phyloP scores from a whole-genome alignment of 2,888 invertebrate species.

The Lacanobia oleracea region DNA sequence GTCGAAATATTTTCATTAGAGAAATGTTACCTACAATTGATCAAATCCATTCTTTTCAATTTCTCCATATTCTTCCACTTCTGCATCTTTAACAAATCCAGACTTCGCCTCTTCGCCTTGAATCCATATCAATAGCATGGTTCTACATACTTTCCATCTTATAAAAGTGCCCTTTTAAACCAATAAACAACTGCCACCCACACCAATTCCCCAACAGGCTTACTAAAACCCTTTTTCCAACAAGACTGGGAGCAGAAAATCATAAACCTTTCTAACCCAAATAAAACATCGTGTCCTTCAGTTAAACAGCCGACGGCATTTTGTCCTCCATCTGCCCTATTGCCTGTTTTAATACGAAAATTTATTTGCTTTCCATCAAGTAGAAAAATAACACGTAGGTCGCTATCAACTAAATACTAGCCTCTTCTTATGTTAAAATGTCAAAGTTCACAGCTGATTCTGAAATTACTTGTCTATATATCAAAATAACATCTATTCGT shows the following conservation, averaged over 20 bases:
- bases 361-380: conserved; percentile 31
- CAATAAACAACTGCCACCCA: conserved; percentile 11
- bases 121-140: neutral
- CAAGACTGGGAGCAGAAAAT: conserved; percentile 8
- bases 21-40: neutral
- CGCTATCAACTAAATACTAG: conserved; percentile 22
- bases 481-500: conserved; percentile 6
- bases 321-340: conserved; percentile 8
- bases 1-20: conserved; percentile 5
- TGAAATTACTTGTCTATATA: conserved; percentile 21
- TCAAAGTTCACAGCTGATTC: conserved; percentile 49
- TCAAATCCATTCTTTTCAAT: neutral
- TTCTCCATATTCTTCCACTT: neutral
- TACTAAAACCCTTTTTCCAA: conserved; percentile 4
- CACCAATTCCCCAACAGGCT: conserved; percentile 7
- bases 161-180: conserved; percentile 18
- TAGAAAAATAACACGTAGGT: conserved; percentile 25
- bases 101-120: neutral
- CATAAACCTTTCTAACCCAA: conserved; percentile 15
- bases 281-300: conserved; percentile 22
- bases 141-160: neutral
- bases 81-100: neutral
- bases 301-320: conserved; percentile 33
- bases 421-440: conserved; percentile 37
- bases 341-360: conserved; percentile 19